Conservation (phyloP, 2,113 vertebrate species). For the Urocitellus parryii region DNA sequence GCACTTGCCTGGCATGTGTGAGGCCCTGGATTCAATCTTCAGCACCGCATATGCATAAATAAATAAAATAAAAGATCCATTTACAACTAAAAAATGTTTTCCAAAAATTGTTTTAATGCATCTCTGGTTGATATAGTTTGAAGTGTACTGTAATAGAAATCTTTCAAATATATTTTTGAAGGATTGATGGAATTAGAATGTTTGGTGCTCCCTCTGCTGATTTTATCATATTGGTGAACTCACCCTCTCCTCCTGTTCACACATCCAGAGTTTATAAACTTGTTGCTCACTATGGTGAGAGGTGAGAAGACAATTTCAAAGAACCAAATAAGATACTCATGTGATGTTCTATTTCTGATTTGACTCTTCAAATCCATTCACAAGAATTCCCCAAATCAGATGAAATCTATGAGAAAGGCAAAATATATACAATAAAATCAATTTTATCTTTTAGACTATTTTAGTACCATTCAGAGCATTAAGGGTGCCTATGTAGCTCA, state of each 20-base stretch:
- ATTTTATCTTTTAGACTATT: background rate
- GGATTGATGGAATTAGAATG: background rate
- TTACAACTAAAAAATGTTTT: too few relatives aligned
- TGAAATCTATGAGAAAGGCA: background rate
- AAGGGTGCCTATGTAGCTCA: too few relatives aligned
- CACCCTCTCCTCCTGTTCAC: background rate
- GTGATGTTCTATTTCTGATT: background rate
- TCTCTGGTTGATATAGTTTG: background rate
- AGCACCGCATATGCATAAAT: too few relatives aligned
- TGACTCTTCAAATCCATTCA: background rate
- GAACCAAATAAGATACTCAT: background rate
- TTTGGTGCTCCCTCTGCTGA: conserved; percentile 75
- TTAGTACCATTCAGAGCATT: background rate
- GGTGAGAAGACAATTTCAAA: background rate
- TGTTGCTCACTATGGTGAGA: background rate
- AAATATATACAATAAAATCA: background rate
- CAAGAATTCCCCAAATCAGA: background rate
- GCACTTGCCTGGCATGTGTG: too few relatives aligned
- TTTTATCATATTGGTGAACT: conserved; percentile 38
- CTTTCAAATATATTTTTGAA: background rate
- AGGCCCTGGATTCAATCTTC: too few relatives aligned
- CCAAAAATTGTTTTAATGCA: background rate
- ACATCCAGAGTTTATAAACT: too few relatives aligned
- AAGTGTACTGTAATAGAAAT: background rate
- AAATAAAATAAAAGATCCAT: too few relatives aligned